Evolutionary conservation across 2,888 invertebrate genomes (phyloP).

Genomic region (Zhengitettix transpicula): DNA sequence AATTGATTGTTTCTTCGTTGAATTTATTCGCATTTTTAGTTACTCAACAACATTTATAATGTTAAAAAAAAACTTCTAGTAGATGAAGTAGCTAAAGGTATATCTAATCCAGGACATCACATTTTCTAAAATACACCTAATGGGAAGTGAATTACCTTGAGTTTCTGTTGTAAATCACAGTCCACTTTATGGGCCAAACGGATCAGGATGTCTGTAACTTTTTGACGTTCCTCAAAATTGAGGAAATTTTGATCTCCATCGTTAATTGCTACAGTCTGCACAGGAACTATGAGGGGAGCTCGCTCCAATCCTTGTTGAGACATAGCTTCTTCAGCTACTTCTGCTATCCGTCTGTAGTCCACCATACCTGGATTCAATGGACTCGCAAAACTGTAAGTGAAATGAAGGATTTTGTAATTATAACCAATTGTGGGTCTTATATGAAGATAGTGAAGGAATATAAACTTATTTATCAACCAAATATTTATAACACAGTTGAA

Average conservation of each 20-base stretch:
- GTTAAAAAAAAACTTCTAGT: too few relatives aligned
- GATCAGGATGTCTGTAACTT: conserved; percentile 45
- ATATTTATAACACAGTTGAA: too few relatives aligned
- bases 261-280: conserved; percentile 49
- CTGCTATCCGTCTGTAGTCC: conserved; percentile 49
- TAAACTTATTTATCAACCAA: too few relatives aligned
- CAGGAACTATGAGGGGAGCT: conserved; percentile 47
- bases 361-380: conserved; percentile 29
- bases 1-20: too few relatives aligned
- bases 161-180: conserved; percentile 49
- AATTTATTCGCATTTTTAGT: too few relatives aligned
- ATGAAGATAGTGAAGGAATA: too few relatives aligned
- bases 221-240: conserved; percentile 53
- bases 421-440: too few relatives aligned
- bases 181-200: conserved; percentile 49
- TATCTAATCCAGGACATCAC: too few relatives aligned
- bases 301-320: conserved; percentile 46
- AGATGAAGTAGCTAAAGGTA: too few relatives aligned
- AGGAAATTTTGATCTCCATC: conserved; percentile 48
- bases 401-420: background rate
- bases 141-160: conserved; percentile 30
- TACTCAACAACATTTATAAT: too few relatives aligned
- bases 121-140: too few relatives aligned
- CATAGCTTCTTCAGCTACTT: conserved; percentile 51
- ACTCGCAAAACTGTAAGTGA: conserved; percentile 39